phyloP scores from a whole-genome alignment of 1,140 invertebrate genomes.

The roundworm (Caenorhabditis elegans) region DNA sequence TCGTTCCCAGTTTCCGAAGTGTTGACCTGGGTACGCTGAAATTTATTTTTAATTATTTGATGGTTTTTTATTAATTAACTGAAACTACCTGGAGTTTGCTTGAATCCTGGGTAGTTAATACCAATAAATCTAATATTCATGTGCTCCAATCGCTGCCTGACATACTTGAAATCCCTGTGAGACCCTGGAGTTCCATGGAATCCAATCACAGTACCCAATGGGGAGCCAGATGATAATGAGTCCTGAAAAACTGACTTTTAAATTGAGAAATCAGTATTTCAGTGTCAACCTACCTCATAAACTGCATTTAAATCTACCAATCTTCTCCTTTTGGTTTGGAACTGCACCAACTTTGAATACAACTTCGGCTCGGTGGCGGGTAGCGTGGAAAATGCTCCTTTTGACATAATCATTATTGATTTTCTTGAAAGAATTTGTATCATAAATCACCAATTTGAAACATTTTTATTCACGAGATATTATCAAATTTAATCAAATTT shows the following conservation, averaged over 20 bases:
- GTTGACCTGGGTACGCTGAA: constrained; percentile 40
- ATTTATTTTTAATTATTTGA: neutral
- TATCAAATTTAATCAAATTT: no score
- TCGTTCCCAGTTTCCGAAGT: constrained; percentile 43
- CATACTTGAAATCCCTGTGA: constrained; percentile 50
- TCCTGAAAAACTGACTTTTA: constrained; percentile 40
- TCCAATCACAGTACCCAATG: constrained; percentile 45
- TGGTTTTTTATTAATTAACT: neutral
- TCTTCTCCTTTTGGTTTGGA: neutral
- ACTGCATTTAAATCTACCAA: neutral
- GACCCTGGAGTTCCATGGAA: constrained; percentile 49
- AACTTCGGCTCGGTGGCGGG: neutral
- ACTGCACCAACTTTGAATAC: neutral
- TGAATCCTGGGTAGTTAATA: constrained; percentile 50
- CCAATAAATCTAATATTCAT: constrained; percentile 44
- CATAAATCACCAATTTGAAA: no score
- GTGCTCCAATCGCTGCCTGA: constrained; percentile 22
- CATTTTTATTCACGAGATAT: no score
- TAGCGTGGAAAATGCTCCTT: no score
- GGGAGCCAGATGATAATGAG: constrained; percentile 44
- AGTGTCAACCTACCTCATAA: neutral
- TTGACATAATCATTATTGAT: no score
- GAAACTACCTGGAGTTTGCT: constrained; percentile 37
- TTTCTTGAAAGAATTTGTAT: no score
- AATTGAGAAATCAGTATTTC: neutral